Evolutionary conservation across 2,888 invertebrate species (phyloP).

Genomic region (Linnaemya tessellans): DNA sequence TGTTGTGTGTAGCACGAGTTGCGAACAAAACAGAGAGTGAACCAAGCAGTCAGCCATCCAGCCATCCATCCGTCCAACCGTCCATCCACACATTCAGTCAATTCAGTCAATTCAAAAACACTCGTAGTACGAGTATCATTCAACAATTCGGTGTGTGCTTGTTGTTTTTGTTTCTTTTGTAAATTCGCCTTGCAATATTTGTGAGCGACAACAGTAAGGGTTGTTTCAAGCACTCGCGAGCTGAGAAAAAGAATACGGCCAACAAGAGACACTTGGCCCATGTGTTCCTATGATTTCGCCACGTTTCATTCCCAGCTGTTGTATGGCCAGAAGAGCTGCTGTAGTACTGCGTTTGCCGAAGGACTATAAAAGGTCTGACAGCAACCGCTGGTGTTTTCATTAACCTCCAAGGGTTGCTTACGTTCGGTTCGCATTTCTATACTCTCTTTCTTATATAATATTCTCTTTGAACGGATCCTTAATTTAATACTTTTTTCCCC

Average conservation of each 20-base stretch:
- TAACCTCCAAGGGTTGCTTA: slow-evolving; percentile 84
- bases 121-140: slow-evolving; percentile 48
- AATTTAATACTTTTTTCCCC: slow-evolving; percentile 75
- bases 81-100: slow-evolving; percentile 29
- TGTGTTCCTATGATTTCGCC: slow-evolving; percentile 55
- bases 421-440: slow-evolving; percentile 84
- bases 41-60: slow-evolving; percentile 16
- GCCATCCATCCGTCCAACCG: slow-evolving; percentile 14
- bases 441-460: slow-evolving; percentile 83
- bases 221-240: slow-evolving; percentile 40
- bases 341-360: slow-evolving; percentile 68
- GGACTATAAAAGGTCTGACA: slow-evolving; percentile 82
- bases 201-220: slow-evolving; percentile 44
- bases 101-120: slow-evolving; percentile 37
- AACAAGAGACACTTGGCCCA: slow-evolving; percentile 42
- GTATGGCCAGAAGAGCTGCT: slow-evolving; percentile 49
- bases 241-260: slow-evolving; percentile 37
- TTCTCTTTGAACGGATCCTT: slow-evolving; percentile 81
- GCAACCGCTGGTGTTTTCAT: slow-evolving; percentile 82
- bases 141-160: slow-evolving; percentile 50
- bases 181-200: slow-evolving; percentile 61
- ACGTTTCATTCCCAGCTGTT: slow-evolving; percentile 62
- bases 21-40: slow-evolving; percentile 74
- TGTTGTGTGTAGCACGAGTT: slow-evolving; percentile 68
- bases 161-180: slow-evolving; percentile 31